Base-by-base conservation (phyloP, 2,113 vertebrate species). In the Aegithalos caudatus region DNA sequence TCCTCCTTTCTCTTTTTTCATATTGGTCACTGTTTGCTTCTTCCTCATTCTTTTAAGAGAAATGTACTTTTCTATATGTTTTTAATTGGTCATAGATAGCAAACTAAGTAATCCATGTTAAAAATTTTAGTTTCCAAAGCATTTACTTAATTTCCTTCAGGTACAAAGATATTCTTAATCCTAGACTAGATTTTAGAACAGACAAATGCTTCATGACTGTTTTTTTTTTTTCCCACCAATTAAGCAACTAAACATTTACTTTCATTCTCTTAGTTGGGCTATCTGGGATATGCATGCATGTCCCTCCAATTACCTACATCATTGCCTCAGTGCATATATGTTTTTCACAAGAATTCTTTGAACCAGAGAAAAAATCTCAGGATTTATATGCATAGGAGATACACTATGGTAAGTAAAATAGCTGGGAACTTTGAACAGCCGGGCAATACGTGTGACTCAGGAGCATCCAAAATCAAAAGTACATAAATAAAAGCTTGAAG, bases 401-500 rank as follows among this genome's bases (percentile, higher is more conserved):
- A 81, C 74, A 57, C 70, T 81, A 67, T 1, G 8, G 47, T 81
- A 91, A 97, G 82, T 64, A 87, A 78, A 62, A 57, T 53, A 64
- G 65, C 13, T 33, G 44, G 51, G 44, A 80, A 93, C 92, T 96
- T 92, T 80, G 87, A 95, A 82, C 95, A 93, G 64, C 3, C 25
- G 23, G 4, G 22, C 60, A 89, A 72, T 84, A 71, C 78, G 24
- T 82, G 85, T 92, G 80, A 92, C 89, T 93, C 82, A 88, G 88
- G 54, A 88, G 25, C 78, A 50, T 94, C 94, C 79, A 95, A 95
- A 97, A 93, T 92, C 90, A 83, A 88, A 97, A 94, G 42, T 71
- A 92, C 45, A 88, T 90, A 97, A 95, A 95, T 91, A 91, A 97
- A 96, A 94, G 76, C 64, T 91, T 92, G 85, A 93, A 93, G 81